Evolutionary conservation across 2,888 invertebrate species (phyloP), one percentile per base, ranked within the genome.

Genomic region (Apodemia duryi): DNA sequence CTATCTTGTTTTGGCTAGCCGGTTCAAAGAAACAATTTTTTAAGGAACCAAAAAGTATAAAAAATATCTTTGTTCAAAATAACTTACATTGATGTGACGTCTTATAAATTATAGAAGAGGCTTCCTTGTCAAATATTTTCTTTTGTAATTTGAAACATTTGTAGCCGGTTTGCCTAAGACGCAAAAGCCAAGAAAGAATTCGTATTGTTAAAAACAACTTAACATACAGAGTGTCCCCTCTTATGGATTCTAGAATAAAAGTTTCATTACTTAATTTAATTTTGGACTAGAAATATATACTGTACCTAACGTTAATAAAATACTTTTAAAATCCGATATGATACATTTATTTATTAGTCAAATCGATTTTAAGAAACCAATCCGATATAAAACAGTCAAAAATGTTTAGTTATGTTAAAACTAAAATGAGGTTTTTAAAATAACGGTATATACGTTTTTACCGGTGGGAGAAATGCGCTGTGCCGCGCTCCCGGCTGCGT

Each of bases 1-100:
- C 73, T 81, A 81, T 79, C 81, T 81, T 77, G 79, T 77, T 83
- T 84, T 86, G 75, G 78, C 77, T 79, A 78, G 77, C 75, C 76
- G 75, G 75, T 77, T 76, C 78, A 75, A 72, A 77, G 81, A 79
- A 79, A 78, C 77, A 78, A 77, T 79, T 76, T 74, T 75, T 76
- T 66, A 75, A 79, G 76, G 76, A 76, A 77, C 70, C 75, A 65
- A 65, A 65, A 68, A 68, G 52, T 62, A 67, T 67, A 66, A 69
- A 65, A 68, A 61, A 64, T 7, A 38, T 32, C 43, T 43, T 60
- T 29, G 29, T 57, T 57, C 6, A 13, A 32, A 57, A 57, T 57
- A 57, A 29, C 28, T 57, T 32, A 54, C 54, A 54, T 54, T 54
- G 54, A 54, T 28, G 29, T 49, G 49, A 49, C 6, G 57, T 57